Base-by-base conservation (phyloP, 2,888 invertebrate genomes). In the Mesoligia furuncula region DNA sequence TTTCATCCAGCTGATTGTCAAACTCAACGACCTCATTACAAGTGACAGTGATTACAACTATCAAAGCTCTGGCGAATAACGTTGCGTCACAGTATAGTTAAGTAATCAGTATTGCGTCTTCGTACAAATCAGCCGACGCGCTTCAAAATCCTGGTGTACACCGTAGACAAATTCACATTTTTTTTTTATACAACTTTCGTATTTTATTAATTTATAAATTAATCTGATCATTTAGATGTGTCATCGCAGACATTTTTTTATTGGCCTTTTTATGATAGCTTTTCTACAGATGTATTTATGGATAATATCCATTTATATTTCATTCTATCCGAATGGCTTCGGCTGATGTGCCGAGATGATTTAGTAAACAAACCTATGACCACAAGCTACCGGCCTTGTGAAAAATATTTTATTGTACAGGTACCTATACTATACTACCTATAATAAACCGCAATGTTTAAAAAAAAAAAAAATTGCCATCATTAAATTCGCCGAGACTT, bases 21-120 rank as follows among this genome's bases (percentile, higher is more conserved):
- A 80, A 80, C 79, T 67, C 65, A 64, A 72, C 66, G 84, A 78
- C 78, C 84, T 81, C 76, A 69, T 81, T 75, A 79, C 31, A 70
- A 71, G 61, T 75, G 64, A 75, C 57, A 81, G 61, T 67, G 73
- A 81, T 81, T 65, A 73, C 69, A 83, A 77, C 70, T 79, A 81
- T 77, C 62, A 79, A 71, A 83, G 75, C 86, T 86, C 71, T 79
- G 48, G 75, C 71, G 39, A 61, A 79, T 73, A 70, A 66, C 48
- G 51, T 73, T 69, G 27, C 11, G 59, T 2, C 59, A 59, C 59
- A 59, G 59, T 59, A 27, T 59, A 59, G 27, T 27, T 6, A 57
- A 57, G 13, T 57, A 15, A 59, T 1, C 59, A 15, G 59, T 59
- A 57, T 59, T 59, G 27, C n/a, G 27, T 27, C 59, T 59, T 27